phyloP scores from a whole-genome alignment of 35 echinoderm and acorn worm genomes.

The Acanthaster planci region DNA sequence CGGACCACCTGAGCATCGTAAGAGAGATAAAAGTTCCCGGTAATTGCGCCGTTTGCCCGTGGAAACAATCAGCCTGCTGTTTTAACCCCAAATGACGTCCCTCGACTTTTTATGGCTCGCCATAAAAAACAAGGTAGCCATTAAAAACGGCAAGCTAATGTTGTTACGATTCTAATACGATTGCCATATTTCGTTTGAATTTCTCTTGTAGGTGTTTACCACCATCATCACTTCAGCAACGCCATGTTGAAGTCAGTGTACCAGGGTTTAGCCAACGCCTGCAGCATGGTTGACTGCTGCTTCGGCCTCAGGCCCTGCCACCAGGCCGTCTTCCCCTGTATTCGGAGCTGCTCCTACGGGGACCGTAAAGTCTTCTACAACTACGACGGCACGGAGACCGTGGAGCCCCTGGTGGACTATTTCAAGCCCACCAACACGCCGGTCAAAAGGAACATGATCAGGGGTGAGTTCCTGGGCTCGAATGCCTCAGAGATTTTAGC shows the following conservation, averaged over 20 bases:
- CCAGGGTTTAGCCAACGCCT: slow-evolving; percentile 55
- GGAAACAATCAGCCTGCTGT: no score
- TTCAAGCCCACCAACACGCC: slow-evolving; percentile 72
- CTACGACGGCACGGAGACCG: slow-evolving; percentile 89
- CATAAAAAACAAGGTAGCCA: no score
- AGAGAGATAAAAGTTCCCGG: no score
- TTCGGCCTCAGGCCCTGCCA: slow-evolving; percentile 68
- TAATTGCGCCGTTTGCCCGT: no score
- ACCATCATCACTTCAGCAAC: no score
- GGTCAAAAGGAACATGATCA: slow-evolving; percentile 59
- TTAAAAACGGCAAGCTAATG: no score
- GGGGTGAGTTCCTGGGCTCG: no score
- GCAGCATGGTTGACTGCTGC: slow-evolving; percentile 90
- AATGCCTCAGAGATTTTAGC: background rate
- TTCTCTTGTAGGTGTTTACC: background rate
- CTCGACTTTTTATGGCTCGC: no score
- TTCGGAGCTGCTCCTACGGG: slow-evolving; percentile 72
- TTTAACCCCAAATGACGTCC: no score
- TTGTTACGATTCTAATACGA: background rate
- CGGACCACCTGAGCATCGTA: no score
- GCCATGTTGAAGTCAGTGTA: slow-evolving; percentile 49
- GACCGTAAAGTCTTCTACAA: slow-evolving; percentile 85
- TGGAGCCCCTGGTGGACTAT: slow-evolving; percentile 78
- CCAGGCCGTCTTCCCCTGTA: slow-evolving; percentile 85
- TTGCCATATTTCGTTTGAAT: background rate